These are phyloP conservation scores for Actenoides hombroni DNA, from an alignment of 2,113 vertebrate species.

Conservation along the genomic window DNA sequence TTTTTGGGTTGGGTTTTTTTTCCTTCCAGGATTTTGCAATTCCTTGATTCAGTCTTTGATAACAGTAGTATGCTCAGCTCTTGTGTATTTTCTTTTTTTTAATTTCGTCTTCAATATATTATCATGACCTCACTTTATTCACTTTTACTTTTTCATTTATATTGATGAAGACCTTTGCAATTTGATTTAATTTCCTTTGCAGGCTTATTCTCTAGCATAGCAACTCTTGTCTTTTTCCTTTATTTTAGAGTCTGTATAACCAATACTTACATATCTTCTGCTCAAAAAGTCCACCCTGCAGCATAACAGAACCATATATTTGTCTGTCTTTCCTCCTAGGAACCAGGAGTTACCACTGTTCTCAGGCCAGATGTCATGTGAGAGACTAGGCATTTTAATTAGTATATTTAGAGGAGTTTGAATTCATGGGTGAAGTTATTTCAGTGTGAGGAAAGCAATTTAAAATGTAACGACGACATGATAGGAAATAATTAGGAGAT, in stretches of 20 bases:
- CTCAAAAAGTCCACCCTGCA: not conserved
- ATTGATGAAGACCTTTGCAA: not conserved
- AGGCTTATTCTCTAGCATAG: not conserved
- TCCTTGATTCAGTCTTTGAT: not conserved
- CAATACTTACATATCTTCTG: not conserved
- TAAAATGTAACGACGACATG: not conserved
- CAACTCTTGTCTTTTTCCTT: not conserved
- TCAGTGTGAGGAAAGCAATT: not conserved
- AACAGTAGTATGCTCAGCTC: not conserved
- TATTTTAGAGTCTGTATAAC: not conserved
- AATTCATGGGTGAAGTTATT: not conserved
- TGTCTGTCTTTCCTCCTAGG: not conserved
- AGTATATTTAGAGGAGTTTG: not conserved
- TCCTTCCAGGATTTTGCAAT: not conserved
- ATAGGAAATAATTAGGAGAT: not conserved
- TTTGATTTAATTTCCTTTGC: constrained; percentile 6
- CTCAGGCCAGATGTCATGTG: not conserved
- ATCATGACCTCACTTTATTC: not conserved
- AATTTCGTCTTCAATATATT: not conserved
- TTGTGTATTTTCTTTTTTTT: not conserved
- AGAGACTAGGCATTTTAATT: not conserved
- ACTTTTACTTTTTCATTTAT: not conserved
- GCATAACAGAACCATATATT: not conserved
- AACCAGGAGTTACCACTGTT: not conserved
- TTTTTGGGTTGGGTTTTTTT: not conserved